phyloP scores from a whole-genome alignment of 2,113 vertebrate genomes.

The Poecile atricapillus region DNA sequence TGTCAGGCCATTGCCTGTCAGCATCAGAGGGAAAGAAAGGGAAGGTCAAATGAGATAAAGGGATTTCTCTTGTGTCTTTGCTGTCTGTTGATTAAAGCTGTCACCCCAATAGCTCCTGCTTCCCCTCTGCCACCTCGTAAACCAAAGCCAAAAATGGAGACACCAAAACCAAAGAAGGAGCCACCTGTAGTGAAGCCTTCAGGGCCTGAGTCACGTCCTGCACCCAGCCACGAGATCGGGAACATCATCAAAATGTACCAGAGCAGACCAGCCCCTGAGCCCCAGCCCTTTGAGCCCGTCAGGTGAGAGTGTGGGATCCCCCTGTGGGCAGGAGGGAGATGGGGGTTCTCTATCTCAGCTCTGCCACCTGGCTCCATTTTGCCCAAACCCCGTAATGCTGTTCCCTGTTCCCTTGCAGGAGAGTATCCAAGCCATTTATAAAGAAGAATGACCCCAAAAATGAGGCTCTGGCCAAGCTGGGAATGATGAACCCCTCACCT shows the following conservation, averaged over 20 bases:
- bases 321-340: neutral
- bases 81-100: neutral
- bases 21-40: neutral
- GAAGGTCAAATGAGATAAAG: neutral
- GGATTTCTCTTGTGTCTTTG: neutral
- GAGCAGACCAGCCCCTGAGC: conserved; percentile 76
- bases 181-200: neutral
- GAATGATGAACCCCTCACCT: conserved; percentile 38
- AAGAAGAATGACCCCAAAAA: conserved; percentile 88
- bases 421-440: conserved; percentile 65
- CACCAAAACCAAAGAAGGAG: neutral
- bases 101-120: neutral
- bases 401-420: conserved; percentile 54
- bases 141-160: neutral
- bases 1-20: neutral
- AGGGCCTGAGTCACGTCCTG: neutral
- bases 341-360: neutral
- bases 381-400: neutral
- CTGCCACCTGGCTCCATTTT: neutral
- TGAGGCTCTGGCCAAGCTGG: conserved; percentile 89
- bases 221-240: conserved; percentile 84
- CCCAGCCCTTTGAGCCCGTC: conserved; percentile 71
- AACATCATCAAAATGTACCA: conserved; percentile 91
- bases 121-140: neutral
- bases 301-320: conserved; percentile 68